Evolutionary conservation across 2,888 invertebrate species (phyloP), one percentile per base, ranked within the genome.

Genomic region (Eupelmus urozonus): DNA sequence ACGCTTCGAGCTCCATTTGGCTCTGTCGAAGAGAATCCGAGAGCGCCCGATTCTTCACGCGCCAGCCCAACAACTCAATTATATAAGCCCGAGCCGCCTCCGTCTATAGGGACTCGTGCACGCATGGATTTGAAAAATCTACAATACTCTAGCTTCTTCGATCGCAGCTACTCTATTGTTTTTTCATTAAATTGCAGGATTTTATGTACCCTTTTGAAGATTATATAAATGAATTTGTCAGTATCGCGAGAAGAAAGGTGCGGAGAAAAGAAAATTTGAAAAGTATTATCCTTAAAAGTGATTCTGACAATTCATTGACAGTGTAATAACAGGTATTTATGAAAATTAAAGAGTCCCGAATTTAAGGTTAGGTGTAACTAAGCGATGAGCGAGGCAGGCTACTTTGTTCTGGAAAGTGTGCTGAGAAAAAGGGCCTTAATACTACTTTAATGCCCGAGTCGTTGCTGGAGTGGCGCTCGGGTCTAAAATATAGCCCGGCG

Each of bases 1-100:
- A 55, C 42, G 42, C 51, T 49, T 57, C 53, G 65, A 59, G 69
- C 63, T 70, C 79, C 60, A 71, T 79, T 75, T 66, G 71, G 53
- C 70, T 29, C 76, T 72, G 76, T 76, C 79, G 72, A 69, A 79
- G 67, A 40, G 67, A 73, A 79, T 76, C 62, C 42, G 42, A 13
- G 42, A 40, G n/a, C n/a, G n/a, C n/a, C n/a, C 55, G 57, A 63
- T 74, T 78, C 63, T 73, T 73, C 51, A 53, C n/a, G 18, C 63
- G 69, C 25, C 53, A 34, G 45, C 55, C 51, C 11, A 71, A 70
- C 74, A 67, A 70, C 74, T 78, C 78, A 74, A 74, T 78, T 78
- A 78, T 57, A 69, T 40, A 2, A n/a, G n/a, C n/a, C n/a, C 29
- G 42, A 23, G 60, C 2, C 40, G 57, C 5, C 13, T 40, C 53